Percentiles rank a stretch among this genome's conserved stretches.
phyloP scores from a whole-genome alignment of 30 jellyfish, hydroid and myxozoan species.

The Cassiopea andromeda region DNA sequence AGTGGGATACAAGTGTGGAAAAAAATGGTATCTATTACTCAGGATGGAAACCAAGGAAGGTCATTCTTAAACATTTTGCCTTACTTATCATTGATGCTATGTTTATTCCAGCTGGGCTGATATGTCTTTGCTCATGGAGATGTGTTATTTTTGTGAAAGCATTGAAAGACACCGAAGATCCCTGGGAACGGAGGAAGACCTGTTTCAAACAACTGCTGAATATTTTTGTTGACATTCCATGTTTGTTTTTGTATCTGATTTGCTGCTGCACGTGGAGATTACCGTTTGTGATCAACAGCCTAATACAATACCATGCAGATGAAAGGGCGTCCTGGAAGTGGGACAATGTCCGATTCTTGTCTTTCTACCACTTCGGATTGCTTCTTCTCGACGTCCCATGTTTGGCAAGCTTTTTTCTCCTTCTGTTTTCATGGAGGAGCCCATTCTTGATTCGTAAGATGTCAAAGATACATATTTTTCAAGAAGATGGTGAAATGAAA shows the following conservation, averaged over 20 bases:
- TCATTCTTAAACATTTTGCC: conserved; percentile 77
- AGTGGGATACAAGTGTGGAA: conserved; percentile 32
- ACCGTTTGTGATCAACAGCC: conserved; percentile 62
- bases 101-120: conserved; percentile 80
- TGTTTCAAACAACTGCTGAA: conserved; percentile 77
- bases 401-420: conserved; percentile 43
- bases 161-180: conserved; percentile 47
- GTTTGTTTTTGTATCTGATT: conserved; percentile 50
- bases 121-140: conserved; percentile 91
- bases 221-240: conserved; percentile 81
- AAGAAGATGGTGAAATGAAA: conserved; percentile 37
- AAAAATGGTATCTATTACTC: conserved; percentile 49
- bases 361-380: conserved; percentile 58
- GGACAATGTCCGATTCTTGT: conserved; percentile 66
- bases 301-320: background rate
- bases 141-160: conserved; percentile 62
- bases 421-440: conserved; percentile 72
- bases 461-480: conserved; percentile 8
- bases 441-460: conserved; percentile 68
- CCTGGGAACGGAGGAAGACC: conserved; percentile 77
- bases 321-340: conserved; percentile 69
- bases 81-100: conserved; percentile 63
- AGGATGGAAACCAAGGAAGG: conserved; percentile 67
- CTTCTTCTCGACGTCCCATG: conserved; percentile 88
- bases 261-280: conserved; percentile 80